Evolutionary conservation across 2,113 vertebrate genomes (phyloP), one percentile per base, ranked within the genome.

Genomic region (Trematocara nigrifrons): DNA sequence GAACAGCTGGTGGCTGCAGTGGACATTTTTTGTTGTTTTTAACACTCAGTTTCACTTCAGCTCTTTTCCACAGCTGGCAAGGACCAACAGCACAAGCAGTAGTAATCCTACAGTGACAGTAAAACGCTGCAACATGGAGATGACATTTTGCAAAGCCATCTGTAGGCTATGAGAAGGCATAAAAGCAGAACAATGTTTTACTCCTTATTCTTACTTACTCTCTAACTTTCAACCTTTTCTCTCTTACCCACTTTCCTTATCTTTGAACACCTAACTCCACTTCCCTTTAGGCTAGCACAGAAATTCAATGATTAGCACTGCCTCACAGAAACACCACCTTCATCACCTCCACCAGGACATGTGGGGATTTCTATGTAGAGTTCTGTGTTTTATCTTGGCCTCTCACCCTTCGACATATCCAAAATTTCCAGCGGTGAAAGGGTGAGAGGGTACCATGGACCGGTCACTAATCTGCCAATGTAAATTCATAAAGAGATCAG

Each of bases 321-420:
- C 69, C 15, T 74, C 69, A 47, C 69, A 49, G 69, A 45, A 74
- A 74, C 26, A 31, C 69, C 69, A 76, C 16, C 26, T 49, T 31
- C 71, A 2, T 7, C 45, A 31, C 71, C 16, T 76, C 45, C 45
- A 76, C 45, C 1, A 0, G 71, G 1, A 18, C 26, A 29, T 2
- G 10, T 31, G 15, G 15, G 26, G 6, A 18, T 76, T 76, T 26
- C 7, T 42, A 42, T 42, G n/a, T 69, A 22, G 38, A 42, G 38
- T 42, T 42, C 40, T 47, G 66, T 71, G 40, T 71, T 71, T 45
- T 45, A 26, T 29, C 8, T 47, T 71, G 0, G 8, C 8, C 8
- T 71, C 13, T 66, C 40, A 47, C 0, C 2, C 40, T 16, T 45
- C 5, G 2, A 26, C 20, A 45, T 45, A 71, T 16, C 20, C 20